Conservation (phyloP, 2,888 invertebrate genomes). For the Gari tellinella region DNA sequence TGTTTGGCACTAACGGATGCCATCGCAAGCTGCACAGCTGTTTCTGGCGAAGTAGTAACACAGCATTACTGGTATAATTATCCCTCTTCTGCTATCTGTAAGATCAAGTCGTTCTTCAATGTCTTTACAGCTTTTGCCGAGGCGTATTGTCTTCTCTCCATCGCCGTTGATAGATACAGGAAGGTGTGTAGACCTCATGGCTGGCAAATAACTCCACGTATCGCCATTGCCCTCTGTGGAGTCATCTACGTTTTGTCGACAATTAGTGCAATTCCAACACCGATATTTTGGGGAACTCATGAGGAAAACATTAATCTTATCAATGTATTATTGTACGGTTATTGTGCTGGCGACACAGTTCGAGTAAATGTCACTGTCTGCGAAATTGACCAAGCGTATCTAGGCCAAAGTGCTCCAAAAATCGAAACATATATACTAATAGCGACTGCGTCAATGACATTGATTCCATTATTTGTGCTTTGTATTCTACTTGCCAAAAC, state of each 20-base stretch:
- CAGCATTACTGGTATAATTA: slow-evolving; percentile 38
- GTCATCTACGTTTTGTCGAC: slow-evolving; percentile 1
- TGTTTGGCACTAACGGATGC: slow-evolving; percentile 34
- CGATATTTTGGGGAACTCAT: slow-evolving; percentile 22
- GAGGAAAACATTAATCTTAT: too few relatives aligned
- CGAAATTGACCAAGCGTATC: too few relatives aligned
- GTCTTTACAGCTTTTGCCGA: slow-evolving; percentile 29
- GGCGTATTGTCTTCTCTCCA: slow-evolving; percentile 22
- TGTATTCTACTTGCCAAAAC: too few relatives aligned
- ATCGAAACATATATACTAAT: not conserved
- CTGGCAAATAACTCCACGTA: slow-evolving; percentile 20
- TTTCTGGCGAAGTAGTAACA: slow-evolving; percentile 35
- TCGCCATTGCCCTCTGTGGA: slow-evolving; percentile 9
- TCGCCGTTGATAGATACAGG: slow-evolving; percentile 32
- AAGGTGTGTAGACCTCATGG: slow-evolving; percentile 32
- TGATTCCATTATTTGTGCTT: too few relatives aligned
- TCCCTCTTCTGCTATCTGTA: slow-evolving; percentile 7
- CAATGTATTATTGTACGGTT: too few relatives aligned
- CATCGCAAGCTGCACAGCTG: slow-evolving; percentile 19
- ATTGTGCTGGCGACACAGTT: too few relatives aligned
- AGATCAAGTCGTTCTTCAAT: slow-evolving; percentile 40
- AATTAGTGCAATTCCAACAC: slow-evolving; percentile 13
- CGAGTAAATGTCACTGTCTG: too few relatives aligned
- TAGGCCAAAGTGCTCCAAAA: too few relatives aligned
- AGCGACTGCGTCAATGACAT: not conserved